Conservation (phyloP, 1,140 invertebrate species). For the Triops longicaudatus region DNA sequence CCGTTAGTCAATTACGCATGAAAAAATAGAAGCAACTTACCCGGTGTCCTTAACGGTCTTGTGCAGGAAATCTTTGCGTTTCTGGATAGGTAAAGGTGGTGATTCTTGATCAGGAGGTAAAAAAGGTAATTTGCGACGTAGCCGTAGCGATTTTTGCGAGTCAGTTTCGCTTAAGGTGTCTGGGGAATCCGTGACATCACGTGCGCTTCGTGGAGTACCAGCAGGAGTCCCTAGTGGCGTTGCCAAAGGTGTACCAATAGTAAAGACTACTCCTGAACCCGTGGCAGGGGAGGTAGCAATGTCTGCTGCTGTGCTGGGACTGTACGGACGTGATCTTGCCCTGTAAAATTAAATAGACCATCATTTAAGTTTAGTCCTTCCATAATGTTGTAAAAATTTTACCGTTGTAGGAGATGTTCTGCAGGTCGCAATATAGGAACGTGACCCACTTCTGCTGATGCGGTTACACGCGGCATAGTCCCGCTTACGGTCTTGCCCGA, state of each 20-base stretch:
- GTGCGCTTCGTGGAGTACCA: slow-evolving; percentile 38
- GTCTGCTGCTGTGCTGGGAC: not conserved
- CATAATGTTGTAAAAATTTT: not conserved
- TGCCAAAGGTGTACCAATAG: slow-evolving; percentile 36
- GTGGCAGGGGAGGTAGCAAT: not conserved
- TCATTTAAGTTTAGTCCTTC: not conserved
- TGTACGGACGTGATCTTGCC: not conserved
- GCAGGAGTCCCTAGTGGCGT: slow-evolving; percentile 41
- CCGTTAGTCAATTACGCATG: too few species aligned
- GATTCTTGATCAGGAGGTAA: slow-evolving; percentile 51
- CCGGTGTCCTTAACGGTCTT: not conserved
- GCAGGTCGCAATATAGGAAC: not conserved
- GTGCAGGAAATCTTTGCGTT: not conserved
- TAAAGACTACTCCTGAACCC: not conserved
- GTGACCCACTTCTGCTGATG: not conserved
- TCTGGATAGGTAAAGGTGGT: slow-evolving; percentile 42
- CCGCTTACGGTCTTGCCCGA: not conserved
- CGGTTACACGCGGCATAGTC: not conserved
- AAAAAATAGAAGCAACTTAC: not conserved
- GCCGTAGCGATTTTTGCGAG: slow-evolving; percentile 46
- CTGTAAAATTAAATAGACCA: not conserved
- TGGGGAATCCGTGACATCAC: slow-evolving; percentile 42
- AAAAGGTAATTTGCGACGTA: slow-evolving; percentile 48
- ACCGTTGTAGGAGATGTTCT: not conserved
- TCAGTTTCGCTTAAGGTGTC: slow-evolving; percentile 48